Percentiles rank a stretch among this genome's conserved stretches.
These are phyloP conservation scores for Cantharis lateralis DNA, from an alignment of 2,888 invertebrate species.

Conservation along the genomic window DNA sequence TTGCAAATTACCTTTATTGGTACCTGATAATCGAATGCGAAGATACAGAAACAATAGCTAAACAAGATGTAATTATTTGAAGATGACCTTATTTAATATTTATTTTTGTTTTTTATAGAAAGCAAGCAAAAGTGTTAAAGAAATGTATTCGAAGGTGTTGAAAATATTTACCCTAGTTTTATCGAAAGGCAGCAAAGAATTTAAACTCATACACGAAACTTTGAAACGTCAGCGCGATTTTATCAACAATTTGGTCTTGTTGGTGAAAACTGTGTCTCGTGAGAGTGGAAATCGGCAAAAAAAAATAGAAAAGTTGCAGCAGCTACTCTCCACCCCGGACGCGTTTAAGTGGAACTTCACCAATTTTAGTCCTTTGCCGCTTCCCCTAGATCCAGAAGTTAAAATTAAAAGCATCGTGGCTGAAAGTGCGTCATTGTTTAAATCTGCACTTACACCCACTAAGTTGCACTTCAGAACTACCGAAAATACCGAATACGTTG, in stretches of 20 bases:
- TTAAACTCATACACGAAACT: slow-evolving; percentile 76
- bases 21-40: slow-evolving; percentile 93
- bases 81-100: neutral
- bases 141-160: slow-evolving; percentile 91
- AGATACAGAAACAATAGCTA: slow-evolving; percentile 73
- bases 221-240: slow-evolving; percentile 87
- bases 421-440: slow-evolving; percentile 90
- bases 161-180: slow-evolving; percentile 79
- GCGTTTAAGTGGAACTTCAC: slow-evolving; percentile 84
- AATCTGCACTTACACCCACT: slow-evolving; percentile 95
- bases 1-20: slow-evolving; percentile 99
- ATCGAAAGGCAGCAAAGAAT: slow-evolving; percentile 70
- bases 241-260: slow-evolving; percentile 85
- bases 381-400: slow-evolving; percentile 92
- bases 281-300: slow-evolving; percentile 91
- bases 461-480: slow-evolving; percentile 85
- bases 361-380: slow-evolving; percentile 89
- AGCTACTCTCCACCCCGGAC: slow-evolving; percentile 79
- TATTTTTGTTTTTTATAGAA: neutral
- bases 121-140: slow-evolving; percentile 50
- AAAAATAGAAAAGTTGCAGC: slow-evolving; percentile 89
- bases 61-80: slow-evolving; percentile 64
- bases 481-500: slow-evolving; percentile 83
- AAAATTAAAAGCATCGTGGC: slow-evolving; percentile 87
- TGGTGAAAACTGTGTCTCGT: slow-evolving; percentile 86